Evolutionary conservation across 2,113 vertebrate species (phyloP), one percentile per base, ranked within the genome.

Genomic region (Mellivora capensis): DNA sequence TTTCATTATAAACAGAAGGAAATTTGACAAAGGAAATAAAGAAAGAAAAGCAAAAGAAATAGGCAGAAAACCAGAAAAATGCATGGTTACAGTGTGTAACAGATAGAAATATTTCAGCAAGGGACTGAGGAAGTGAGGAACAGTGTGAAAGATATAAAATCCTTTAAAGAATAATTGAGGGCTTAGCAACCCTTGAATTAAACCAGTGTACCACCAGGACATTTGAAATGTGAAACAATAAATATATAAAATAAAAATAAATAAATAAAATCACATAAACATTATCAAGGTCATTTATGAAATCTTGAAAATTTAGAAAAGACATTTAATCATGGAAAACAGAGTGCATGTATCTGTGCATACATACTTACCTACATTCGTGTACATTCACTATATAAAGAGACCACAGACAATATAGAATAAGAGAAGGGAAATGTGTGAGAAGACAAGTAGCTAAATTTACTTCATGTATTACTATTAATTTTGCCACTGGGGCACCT

Each of bases 391-490:
- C 13, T 9, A 81, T 6, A 67, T 39, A 52, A 39, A 83, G 76
- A 86, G 20, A 88, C 7, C 42, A 72, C 1, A 79, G 69, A 79
- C 12, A 72, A 69, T 17, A 81, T 1, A 79, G 72, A 81, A 49
- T 52, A 85, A 84, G 39, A 62, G 18, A 91, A 79, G n/a, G 2
- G 52, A 80, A 52, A 11, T 18, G 3, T 17, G 6, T 57, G 17
- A 74, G 29, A 87, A 94, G 61, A 91, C 44, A 84, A 17, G 86
- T 69, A 77, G 49, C 47, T 67, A 84, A 47, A 62, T 84, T 86
- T 52, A 76, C 81, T 87, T 96, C 69, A 72, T 81, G 29, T 25
- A 49, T 93, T 80, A 85, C 69, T 81, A 83, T 86, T 86, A 94
- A 91, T 64, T 87, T 84, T 87, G 42, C 57, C 77, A 69, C 2